Conservation (phyloP, 1,140 invertebrate genomes). For the Drosophila pseudoobscura region DNA sequence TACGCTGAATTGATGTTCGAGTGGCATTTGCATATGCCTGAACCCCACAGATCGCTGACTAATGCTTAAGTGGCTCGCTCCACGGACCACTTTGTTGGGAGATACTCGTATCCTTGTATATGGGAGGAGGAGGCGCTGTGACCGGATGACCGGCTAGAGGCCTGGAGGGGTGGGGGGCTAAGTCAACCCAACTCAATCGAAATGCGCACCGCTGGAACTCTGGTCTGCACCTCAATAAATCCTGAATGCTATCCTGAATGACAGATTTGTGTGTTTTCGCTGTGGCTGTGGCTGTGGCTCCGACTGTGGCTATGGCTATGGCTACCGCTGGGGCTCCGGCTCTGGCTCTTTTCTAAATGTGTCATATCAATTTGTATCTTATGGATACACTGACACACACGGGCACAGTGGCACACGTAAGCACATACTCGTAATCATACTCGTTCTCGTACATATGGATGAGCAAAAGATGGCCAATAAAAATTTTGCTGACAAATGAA, state of each 20-base stretch:
- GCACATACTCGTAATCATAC: background rate
- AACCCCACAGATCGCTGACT: slow-evolving; percentile 29
- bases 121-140: too few species aligned
- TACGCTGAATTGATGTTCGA: too few species aligned
- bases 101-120: background rate
- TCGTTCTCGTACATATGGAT: slow-evolving; percentile 27
- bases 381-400: slow-evolving; percentile 41
- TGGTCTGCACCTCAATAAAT: slow-evolving; percentile 62
- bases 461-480: slow-evolving; percentile 60
- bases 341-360: slow-evolving; percentile 52
- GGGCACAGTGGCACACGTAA: background rate
- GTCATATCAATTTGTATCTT: slow-evolving; percentile 74
- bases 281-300: slow-evolving; percentile 14
- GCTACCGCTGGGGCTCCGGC: background rate
- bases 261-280: slow-evolving; percentile 59
- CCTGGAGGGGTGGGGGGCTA: slow-evolving; percentile 9
- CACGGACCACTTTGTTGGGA: background rate
- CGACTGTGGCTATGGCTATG: too few species aligned
- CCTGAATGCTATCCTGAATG: slow-evolving; percentile 46
- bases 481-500: slow-evolving; percentile 68
- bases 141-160: too few species aligned
- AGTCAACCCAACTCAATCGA: slow-evolving; percentile 43
- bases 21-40: too few species aligned
- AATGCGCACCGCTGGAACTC: slow-evolving; percentile 15
- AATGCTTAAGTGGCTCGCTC: slow-evolving; percentile 16